phyloP scores from a whole-genome alignment of 2,888 invertebrate genomes.

The Ferdinandea cuprea region DNA sequence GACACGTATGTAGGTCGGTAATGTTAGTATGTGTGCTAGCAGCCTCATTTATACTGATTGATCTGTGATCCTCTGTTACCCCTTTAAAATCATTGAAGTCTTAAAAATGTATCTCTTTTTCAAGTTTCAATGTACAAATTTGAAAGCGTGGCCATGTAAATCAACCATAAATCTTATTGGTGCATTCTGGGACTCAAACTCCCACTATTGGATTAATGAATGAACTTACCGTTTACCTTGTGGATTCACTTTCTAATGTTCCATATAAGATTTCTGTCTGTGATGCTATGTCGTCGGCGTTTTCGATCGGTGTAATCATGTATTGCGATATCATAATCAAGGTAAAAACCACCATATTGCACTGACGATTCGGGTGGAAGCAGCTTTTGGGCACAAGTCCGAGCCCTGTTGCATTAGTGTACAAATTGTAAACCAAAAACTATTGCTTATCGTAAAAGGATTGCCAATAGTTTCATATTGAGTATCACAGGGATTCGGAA shows the following conservation, averaged over 20 bases:
- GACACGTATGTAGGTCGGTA: too few relatives aligned
- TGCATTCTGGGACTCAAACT: too few relatives aligned
- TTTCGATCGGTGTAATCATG: constrained; percentile 94
- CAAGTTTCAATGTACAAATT: too few relatives aligned
- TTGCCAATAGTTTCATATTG: constrained; percentile 88
- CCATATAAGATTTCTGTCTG: constrained; percentile 94
- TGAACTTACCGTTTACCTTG: too few relatives aligned
- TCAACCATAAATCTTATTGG: too few relatives aligned
- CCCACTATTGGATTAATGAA: too few relatives aligned
- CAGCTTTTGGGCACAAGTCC: constrained; percentile 88
- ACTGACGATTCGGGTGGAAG: constrained; percentile 90
- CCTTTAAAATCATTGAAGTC: too few relatives aligned
- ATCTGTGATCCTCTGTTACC: too few relatives aligned
- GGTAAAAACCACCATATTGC: constrained; percentile 97
- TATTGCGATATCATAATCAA: constrained; percentile 95
- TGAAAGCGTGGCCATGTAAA: too few relatives aligned
- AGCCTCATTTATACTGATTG: too few relatives aligned
- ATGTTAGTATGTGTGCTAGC: too few relatives aligned
- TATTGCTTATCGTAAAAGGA: constrained; percentile 92
- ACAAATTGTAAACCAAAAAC: constrained; percentile 95
- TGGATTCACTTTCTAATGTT: constrained; percentile 91
- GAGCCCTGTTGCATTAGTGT: constrained; percentile 94
- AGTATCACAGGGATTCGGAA: constrained; percentile 88
- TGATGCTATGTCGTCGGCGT: constrained; percentile 91
- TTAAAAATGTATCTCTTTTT: too few relatives aligned